A percentile compares a stretch with the other conserved stretches of the same genome.
phyloP scores from a whole-genome alignment of 2,797 vertebrate genomes.

The Anniella stebbinsi region DNA sequence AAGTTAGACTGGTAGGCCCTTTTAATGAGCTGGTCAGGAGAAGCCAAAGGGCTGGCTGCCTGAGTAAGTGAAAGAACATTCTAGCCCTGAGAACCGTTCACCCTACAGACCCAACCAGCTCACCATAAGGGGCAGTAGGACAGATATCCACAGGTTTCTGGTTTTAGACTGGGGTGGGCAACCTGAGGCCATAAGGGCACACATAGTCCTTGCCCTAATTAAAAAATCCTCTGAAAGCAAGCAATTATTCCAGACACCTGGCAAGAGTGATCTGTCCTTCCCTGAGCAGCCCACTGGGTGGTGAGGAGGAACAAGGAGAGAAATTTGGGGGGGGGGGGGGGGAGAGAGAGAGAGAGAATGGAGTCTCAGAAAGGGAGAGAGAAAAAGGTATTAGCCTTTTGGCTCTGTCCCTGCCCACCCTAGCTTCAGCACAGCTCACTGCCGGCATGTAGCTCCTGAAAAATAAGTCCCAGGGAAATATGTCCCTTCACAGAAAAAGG shows the following conservation, averaged over 20 bases:
- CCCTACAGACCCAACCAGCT: background rate
- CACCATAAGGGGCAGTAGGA: background rate
- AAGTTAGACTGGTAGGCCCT: background rate
- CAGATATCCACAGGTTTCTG: background rate
- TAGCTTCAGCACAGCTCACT: no score
- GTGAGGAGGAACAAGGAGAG: background rate
- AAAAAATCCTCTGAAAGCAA: background rate
- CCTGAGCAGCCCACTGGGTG: background rate
- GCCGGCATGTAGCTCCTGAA: no score
- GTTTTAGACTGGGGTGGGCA: background rate
- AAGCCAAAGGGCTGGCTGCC: no score
- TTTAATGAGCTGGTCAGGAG: background rate
- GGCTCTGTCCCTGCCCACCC: no score
- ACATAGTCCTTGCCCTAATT: background rate
- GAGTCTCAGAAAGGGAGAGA: no score
- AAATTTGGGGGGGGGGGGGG: no score
- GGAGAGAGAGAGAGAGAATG: no score
- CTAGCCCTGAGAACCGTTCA: background rate
- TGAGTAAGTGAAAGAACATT: background rate
- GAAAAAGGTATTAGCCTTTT: no score
- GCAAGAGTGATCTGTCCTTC: background rate
- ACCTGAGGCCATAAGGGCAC: background rate
- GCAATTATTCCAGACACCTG: background rate
- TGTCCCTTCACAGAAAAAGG: no score
- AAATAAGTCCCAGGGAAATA: no score